Evolutionary conservation across 2,113 vertebrate species (phyloP), one percentile per base, ranked within the genome.

Genomic region (Lophius piscatorius): DNA sequence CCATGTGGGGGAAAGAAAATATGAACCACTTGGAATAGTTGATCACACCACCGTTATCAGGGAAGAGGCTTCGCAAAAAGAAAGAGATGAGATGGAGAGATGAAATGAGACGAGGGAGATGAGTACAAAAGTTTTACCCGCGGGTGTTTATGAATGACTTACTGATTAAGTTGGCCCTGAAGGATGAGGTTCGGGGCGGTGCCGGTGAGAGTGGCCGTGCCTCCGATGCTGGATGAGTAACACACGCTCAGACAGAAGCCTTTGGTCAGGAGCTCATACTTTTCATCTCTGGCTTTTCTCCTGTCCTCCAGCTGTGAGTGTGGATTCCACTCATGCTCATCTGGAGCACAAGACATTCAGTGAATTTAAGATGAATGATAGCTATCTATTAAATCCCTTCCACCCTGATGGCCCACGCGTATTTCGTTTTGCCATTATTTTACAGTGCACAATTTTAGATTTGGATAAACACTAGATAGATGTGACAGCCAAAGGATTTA

Each of bases 11-110:
- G 71, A 96, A 97, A 51, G 95, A 88, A 12, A 96, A 96, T 64
- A 74, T 84, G 26, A 98, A 98, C 96, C 96, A 98, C 46, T 93
- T 94, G 60, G 93, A 93, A 46, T 98, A 98, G 89, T 94, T 98
- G 78, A 98, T 89, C 69, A 95, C 41, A 0, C 88, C 92, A 12
- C 33, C 50, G 0, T 94, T 98, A 0, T 0, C 0, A 0, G 82
- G 82, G 38, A 88, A 98, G 41, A 96, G 3, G 17, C 96, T 98
- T 83, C 14, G 51, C 52, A 69, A 29, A 75, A 28, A 74, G 36
- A 23, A 52, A 0, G n/a, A 29, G 48, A 46, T 1, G 8, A 49
- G 7, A 39, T 16, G 6, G 2, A 51, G 36, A 16, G 31, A 42
- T 17, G 7, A 67, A 22, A 17, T 5, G 13, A 34, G 13, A 20